Base-by-base conservation (phyloP, 2,797 vertebrate species). In the Xiphorhynchus erythropygius region DNA sequence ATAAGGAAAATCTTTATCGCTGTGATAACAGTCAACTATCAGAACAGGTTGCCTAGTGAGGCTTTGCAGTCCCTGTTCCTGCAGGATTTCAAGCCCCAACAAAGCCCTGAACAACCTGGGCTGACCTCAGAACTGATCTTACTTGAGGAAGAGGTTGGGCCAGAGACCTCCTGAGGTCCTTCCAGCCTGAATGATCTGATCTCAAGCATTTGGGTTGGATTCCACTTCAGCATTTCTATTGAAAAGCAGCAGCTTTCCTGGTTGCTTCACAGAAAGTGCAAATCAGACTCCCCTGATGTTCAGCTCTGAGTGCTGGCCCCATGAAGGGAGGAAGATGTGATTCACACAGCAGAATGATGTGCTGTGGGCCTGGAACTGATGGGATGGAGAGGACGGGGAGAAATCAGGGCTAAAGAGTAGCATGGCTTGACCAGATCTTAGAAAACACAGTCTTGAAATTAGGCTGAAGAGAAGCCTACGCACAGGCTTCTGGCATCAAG, bases 271-370 rank as follows among this genome's bases (percentile, higher is more conserved):
- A 74, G 27, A 56, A 95, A 55, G 9, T 18, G 17, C 65, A 77
- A 22, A 49, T 32, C 53, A 56, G 41, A 21, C 18, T 69, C 3
- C 12, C 4, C 11, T 22, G 17, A 10, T 28, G 55, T 23, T 75
- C 44, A 35, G 14, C 39, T 94, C 59, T 32, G 44, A 18, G 32
- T 53, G 3, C 22, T 67, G 67, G 3, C 28, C 12, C 46, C 47
- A n/a, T 18, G 55, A 64, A 70, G 41, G 33, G 59, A 68, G 55
- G 35, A 65, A 18, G 25, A 35, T 0, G 0, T 12, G 27, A 23
- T 9, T 22, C 2, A 22, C 12, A 18, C 0, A 5, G 18, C 5
- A 27, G 49, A 81, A 71, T 3, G 12, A 2, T 7, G n/a, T 65
- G 8, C 49, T 77, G 15, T 33, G n/a, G 63, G 27, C 4, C 28